Percentiles rank a stretch among this genome's conserved stretches.
Evolutionary conservation across 2,113 vertebrate species (phyloP).

Genomic region (Poeciliopsis occidentalis): DNA sequence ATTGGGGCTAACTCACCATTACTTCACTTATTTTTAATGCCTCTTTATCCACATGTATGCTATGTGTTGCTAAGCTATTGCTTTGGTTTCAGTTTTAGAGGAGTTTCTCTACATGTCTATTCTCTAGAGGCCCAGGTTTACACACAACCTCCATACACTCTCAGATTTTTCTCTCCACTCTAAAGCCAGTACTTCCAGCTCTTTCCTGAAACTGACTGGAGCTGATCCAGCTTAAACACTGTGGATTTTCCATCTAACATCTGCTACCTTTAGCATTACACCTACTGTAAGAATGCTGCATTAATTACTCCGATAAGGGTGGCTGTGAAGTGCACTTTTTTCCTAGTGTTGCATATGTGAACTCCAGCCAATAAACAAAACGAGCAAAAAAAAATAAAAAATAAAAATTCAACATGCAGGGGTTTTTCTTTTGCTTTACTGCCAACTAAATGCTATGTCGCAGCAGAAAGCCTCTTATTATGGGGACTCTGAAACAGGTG

Average conservation of each 20-base stretch:
- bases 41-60: too few species aligned
- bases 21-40: too few species aligned
- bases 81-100: background rate
- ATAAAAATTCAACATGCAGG: constrained; percentile 32
- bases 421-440: constrained; percentile 34
- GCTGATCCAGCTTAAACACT: too few species aligned
- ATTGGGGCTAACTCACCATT: too few species aligned
- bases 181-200: too few species aligned
- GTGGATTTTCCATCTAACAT: too few species aligned
- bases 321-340: too few species aligned
- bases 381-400: background rate
- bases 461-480: constrained; percentile 48
- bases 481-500: constrained; percentile 46
- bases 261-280: too few species aligned
- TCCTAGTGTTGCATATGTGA: too few species aligned
- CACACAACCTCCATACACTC: background rate
- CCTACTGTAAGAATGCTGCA: too few species aligned
- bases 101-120: background rate
- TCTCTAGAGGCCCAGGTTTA: background rate
- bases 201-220: too few species aligned
- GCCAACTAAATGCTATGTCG: constrained; percentile 56
- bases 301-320: too few species aligned
- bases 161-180: background rate
- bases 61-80: background rate
- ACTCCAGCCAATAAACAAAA: background rate